These are phyloP conservation scores for Tetrapedia diversipes DNA, from an alignment of 2,888 invertebrate genomes.

Conservation along the genomic window DNA sequence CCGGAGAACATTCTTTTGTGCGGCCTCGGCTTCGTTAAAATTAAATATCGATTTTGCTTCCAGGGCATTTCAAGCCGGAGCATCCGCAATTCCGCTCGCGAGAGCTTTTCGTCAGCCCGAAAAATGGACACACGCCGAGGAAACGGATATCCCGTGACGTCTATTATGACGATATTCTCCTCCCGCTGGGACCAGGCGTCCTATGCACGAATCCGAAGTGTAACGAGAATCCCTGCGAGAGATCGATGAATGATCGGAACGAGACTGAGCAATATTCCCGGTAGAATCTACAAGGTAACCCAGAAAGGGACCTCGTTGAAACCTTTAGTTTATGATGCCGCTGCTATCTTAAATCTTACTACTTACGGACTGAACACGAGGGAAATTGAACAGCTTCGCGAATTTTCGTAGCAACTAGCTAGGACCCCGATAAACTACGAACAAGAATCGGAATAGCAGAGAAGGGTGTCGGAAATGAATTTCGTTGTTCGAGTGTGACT, in stretches of 20 bases:
- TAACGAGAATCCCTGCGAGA: background rate
- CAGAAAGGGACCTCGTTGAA: too few relatives aligned
- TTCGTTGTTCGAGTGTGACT: too few relatives aligned
- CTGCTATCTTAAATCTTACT: too few relatives aligned
- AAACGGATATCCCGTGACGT: background rate
- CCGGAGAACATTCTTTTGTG: constrained; percentile 69
- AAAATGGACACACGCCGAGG: constrained; percentile 2
- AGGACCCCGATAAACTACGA: too few relatives aligned
- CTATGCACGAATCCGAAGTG: too few relatives aligned
- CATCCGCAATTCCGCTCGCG: background rate
- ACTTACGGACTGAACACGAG: too few relatives aligned
- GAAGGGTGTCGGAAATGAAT: too few relatives aligned
- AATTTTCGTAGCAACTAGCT: too few relatives aligned
- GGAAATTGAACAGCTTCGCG: too few relatives aligned
- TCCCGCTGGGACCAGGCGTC: too few relatives aligned
- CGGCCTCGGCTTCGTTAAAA: constrained; percentile 72
- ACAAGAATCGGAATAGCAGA: too few relatives aligned
- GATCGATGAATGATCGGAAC: constrained; percentile 24
- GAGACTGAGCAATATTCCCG: constrained; percentile 4
- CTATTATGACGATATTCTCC: background rate
- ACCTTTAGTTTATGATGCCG: too few relatives aligned
- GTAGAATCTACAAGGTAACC: constrained; percentile 11
- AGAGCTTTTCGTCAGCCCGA: constrained; percentile 18
- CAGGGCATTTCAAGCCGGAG: constrained; percentile 47
- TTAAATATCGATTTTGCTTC: constrained; percentile 77